Percentiles rank a stretch among this genome's conserved stretches.
Conservation (phyloP, 23 tunicate species). For the Styela clava region DNA sequence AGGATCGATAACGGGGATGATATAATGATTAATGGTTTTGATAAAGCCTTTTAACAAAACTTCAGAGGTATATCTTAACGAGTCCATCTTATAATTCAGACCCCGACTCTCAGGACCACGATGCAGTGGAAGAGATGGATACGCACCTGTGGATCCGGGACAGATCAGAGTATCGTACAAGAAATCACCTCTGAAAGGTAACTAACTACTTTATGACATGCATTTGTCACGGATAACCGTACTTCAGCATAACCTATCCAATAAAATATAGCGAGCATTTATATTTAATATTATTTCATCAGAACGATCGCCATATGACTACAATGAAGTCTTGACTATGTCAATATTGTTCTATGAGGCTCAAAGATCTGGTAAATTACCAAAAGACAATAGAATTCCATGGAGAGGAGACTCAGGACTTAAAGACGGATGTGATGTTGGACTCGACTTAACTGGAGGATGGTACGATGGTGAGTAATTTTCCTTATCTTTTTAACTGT, state of each 20-base stretch:
- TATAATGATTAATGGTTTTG: too few species aligned
- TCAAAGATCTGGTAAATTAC: conserved; percentile 89
- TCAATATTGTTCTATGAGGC: conserved; percentile 97
- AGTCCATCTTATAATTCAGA: conserved; percentile 4
- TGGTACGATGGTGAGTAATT: conserved; percentile 93
- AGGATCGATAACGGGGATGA: too few species aligned
- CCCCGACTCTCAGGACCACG: conserved; percentile 34
- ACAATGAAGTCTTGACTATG: conserved; percentile 74
- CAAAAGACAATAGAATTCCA: conserved; percentile 72
- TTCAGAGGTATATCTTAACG: neutral
- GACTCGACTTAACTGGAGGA: conserved; percentile 85
- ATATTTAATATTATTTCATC: neutral
- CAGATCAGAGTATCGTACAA: conserved; percentile 49
- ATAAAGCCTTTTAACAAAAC: too few species aligned
- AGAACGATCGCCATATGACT: conserved; percentile 69
- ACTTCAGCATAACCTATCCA: too few species aligned
- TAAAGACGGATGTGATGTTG: conserved; percentile 95
- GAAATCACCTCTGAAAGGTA: conserved; percentile 69
- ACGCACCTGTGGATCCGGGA: conserved; percentile 34
- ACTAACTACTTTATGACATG: too few species aligned
- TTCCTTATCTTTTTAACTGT: too few species aligned
- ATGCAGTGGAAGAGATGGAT: conserved; percentile 48
- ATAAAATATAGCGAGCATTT: too few species aligned
- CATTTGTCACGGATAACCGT: too few species aligned
- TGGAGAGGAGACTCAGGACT: conserved; percentile 98